Conservation (phyloP, 2,113 vertebrate genomes). For the Chaetodon trifascialis region DNA sequence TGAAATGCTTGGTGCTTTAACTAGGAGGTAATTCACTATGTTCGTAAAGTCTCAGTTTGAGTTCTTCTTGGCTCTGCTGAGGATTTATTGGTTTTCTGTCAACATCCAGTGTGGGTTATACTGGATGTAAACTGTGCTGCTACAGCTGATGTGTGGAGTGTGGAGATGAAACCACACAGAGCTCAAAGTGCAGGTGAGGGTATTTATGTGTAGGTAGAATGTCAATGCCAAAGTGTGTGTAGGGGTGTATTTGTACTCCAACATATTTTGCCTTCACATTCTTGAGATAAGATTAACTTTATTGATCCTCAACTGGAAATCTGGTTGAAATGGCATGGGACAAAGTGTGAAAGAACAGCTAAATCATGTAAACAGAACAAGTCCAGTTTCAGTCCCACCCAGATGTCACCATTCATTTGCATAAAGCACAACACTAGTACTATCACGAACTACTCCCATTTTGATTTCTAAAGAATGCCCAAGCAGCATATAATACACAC, state of each 20-base stretch:
- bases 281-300: background rate
- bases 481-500: too few relatives aligned
- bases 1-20: background rate
- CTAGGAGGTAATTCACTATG: background rate
- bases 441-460: too few relatives aligned
- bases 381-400: background rate
- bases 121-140: constrained; percentile 20
- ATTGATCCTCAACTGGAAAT: background rate
- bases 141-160: constrained; percentile 1
- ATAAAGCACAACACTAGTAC: background rate
- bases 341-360: background rate
- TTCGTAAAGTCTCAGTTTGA: constrained; percentile 1
- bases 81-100: constrained; percentile 7
- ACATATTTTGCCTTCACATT: background rate
- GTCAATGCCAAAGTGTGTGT: background rate
- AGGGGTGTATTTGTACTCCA: background rate
- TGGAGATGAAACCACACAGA: constrained; percentile 12
- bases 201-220: constrained; percentile 10
- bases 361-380: background rate
- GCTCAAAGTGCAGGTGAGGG: background rate
- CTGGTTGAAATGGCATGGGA: background rate
- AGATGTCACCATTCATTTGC: background rate
- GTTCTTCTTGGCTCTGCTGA: background rate
- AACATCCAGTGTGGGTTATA: constrained; percentile 1
- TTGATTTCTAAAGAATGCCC: too few relatives aligned